Percentiles rank a stretch among this genome's conserved stretches.
Conservation (phyloP, 2,797 vertebrate species). For the Chloroceryle amazona region DNA sequence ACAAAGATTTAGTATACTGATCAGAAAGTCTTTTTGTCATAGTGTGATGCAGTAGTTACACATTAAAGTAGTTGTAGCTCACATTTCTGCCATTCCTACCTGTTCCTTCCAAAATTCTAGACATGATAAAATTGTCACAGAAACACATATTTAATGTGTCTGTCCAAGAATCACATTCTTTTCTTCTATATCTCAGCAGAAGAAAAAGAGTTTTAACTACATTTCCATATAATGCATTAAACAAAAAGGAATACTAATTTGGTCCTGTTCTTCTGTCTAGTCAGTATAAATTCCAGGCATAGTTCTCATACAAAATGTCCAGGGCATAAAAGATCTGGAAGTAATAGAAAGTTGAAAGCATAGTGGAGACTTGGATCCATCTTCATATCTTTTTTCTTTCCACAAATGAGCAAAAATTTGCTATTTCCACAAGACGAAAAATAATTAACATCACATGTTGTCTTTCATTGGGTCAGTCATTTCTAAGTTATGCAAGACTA, state of each 20-base stretch:
- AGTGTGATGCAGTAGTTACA: background rate
- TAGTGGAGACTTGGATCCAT: background rate
- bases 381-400: background rate
- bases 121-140: background rate
- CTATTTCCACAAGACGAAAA: background rate
- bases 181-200: background rate
- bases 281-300: background rate
- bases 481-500: background rate
- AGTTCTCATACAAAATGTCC: background rate
- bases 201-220: background rate
- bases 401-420: background rate
- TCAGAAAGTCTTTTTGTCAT: background rate
- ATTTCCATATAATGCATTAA: background rate
- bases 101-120: background rate
- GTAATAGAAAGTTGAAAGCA: conserved; percentile 26
- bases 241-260: background rate
- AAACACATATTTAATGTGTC: background rate
- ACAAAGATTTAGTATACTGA: background rate
- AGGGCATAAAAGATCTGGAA: background rate
- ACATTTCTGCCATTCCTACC: background rate
- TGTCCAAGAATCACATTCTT: background rate
- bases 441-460: background rate
- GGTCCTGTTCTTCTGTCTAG: background rate
- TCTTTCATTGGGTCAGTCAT: background rate
- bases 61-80: background rate